A percentile compares a stretch with the other conserved stretches of the same genome.
phyloP scores from a whole-genome alignment of 2,888 invertebrate species.

The Dolomedes plantarius region DNA sequence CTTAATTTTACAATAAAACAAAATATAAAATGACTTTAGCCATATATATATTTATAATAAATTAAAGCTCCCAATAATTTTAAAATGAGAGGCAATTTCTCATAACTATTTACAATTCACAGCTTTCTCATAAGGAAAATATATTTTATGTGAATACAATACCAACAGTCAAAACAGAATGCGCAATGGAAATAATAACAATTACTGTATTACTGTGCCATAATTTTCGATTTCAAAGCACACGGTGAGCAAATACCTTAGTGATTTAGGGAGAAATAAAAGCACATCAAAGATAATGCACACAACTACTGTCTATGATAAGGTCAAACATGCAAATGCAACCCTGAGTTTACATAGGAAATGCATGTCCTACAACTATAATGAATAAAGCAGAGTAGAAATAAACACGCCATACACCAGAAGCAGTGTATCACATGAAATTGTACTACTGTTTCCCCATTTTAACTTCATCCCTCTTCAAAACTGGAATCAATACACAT shows the following conservation, averaged over 20 bases:
- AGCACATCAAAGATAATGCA: background rate
- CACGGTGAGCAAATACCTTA: slow-evolving; percentile 4
- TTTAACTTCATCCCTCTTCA: no score
- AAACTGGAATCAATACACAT: no score
- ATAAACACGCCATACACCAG: background rate
- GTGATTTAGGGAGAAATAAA: background rate
- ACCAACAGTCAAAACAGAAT: background rate
- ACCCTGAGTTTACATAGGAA: slow-evolving; percentile 51
- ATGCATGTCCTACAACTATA: background rate
- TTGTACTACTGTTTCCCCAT: background rate
- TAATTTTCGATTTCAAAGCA: slow-evolving; percentile 7
- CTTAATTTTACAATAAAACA: slow-evolving; percentile 38
- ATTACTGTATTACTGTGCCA: background rate
- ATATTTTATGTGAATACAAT: background rate
- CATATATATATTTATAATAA: slow-evolving; percentile 36
- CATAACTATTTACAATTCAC: slow-evolving; percentile 17
- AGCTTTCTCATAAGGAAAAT: background rate
- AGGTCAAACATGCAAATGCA: slow-evolving; percentile 20
- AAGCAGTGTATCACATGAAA: background rate
- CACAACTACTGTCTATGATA: background rate
- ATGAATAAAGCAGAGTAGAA: background rate
- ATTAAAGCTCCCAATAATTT: slow-evolving; percentile 57
- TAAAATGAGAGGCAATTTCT: slow-evolving; percentile 23
- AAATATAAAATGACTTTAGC: slow-evolving; percentile 45
- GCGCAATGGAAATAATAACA: background rate